Evolutionary conservation across 2,888 invertebrate genomes (phyloP).

Genomic region (Parnassius glacialis): DNA sequence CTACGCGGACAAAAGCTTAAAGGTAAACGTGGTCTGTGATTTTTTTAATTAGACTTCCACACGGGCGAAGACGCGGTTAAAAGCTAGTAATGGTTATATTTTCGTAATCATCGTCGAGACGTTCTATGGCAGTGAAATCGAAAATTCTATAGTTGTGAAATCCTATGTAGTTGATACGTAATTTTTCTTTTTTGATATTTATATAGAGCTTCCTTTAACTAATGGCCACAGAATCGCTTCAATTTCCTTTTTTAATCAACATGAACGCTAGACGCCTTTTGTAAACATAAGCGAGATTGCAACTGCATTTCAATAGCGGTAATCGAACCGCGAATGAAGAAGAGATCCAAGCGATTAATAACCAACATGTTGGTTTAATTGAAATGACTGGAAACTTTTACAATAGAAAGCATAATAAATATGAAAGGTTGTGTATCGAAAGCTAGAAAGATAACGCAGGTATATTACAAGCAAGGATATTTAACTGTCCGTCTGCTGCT

Average conservation of each 20-base stretch:
- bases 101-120: no score
- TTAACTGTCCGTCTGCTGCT: no score
- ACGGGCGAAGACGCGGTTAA: no score
- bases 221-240: constrained; percentile 24
- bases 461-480: no score
- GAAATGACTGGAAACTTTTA: constrained; percentile 16
- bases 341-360: constrained; percentile 26
- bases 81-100: no score
- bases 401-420: neutral
- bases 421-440: neutral
- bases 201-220: constrained; percentile 19
- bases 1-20: no score
- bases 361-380: constrained; percentile 25
- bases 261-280: constrained; percentile 27
- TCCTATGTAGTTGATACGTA: neutral
- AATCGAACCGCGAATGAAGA: constrained; percentile 28
- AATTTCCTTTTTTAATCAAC: constrained; percentile 25
- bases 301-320: constrained; percentile 25
- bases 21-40: no score
- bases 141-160: no score
- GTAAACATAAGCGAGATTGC: constrained; percentile 28
- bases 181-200: constrained; percentile 11
- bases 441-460: no score
- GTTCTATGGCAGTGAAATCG: no score
- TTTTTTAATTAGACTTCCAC: no score